A percentile compares a stretch with the other conserved stretches of the same genome.
Conservation (phyloP, 2,113 vertebrate species). For the Brachionichthys hirsutus region DNA sequence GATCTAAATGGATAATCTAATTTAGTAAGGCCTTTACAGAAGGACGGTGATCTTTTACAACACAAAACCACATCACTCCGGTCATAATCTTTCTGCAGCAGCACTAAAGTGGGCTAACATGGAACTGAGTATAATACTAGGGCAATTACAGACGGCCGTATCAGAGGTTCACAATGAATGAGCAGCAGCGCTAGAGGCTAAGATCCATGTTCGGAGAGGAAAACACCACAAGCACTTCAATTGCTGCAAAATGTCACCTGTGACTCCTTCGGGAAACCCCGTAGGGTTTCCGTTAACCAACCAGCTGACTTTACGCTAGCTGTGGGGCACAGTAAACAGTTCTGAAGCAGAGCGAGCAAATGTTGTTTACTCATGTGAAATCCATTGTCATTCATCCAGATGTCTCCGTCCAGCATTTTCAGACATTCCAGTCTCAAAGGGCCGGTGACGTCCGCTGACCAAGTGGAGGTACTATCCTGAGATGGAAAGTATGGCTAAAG, state of each 20-base stretch:
- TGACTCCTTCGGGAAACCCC: too few species aligned
- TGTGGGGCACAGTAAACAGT: too few species aligned
- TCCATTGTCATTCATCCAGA: too few species aligned
- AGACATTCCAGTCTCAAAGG: too few species aligned
- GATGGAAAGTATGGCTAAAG: too few species aligned
- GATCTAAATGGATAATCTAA: constrained; percentile 9
- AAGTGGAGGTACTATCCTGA: too few species aligned
- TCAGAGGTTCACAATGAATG: constrained; percentile 21
- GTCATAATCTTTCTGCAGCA: constrained; percentile 29
- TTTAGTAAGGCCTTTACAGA: background rate
- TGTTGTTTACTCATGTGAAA: too few species aligned
- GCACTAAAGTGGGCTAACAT: constrained; percentile 34
- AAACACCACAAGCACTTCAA: background rate
- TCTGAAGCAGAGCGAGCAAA: too few species aligned
- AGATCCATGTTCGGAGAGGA: background rate
- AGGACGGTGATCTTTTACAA: constrained; percentile 17
- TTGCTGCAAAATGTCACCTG: background rate
- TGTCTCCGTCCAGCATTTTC: too few species aligned
- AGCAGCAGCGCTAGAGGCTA: constrained; percentile 2
- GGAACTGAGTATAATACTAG: constrained; percentile 37
- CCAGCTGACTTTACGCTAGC: background rate
- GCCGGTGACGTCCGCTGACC: too few species aligned
- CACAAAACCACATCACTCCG: constrained; percentile 35
- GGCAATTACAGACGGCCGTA: constrained; percentile 19
- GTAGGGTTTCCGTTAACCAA: background rate